A percentile compares a stretch with the other conserved stretches of the same genome.
These are phyloP conservation scores for Ageneiosus marmoratus DNA, from an alignment of 2,113 vertebrate species.

Conservation along the genomic window DNA sequence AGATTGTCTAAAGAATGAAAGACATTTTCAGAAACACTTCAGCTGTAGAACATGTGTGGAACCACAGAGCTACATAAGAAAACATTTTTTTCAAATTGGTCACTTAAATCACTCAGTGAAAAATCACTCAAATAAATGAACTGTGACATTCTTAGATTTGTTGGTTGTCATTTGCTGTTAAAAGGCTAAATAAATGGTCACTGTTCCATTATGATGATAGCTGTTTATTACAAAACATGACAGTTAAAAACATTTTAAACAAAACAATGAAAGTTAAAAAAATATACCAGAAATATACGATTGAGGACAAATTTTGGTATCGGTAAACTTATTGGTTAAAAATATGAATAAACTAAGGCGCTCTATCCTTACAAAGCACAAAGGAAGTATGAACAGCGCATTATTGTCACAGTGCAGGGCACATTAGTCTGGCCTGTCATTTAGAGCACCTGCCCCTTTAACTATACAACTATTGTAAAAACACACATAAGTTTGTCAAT, in stretches of 20 bases:
- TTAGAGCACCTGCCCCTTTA: background rate
- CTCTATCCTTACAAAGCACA: slow-evolving; percentile 4
- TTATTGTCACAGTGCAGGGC: background rate
- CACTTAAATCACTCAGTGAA: background rate
- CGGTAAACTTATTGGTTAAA: slow-evolving; percentile 2
- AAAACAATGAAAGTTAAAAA: slow-evolving; percentile 33
- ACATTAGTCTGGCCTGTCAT: background rate
- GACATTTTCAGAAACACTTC: slow-evolving; percentile 31
- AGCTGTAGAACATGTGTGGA: background rate
- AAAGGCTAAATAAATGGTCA: slow-evolving; percentile 1
- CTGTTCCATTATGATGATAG: slow-evolving; percentile 16
- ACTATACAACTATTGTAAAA: slow-evolving; percentile 1
- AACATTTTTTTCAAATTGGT: no score
- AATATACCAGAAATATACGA: slow-evolving; percentile 24
- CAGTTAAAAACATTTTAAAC: slow-evolving; percentile 17
- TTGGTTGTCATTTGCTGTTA: background rate
- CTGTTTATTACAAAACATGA: slow-evolving; percentile 52
- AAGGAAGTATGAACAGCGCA: background rate
- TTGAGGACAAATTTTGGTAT: slow-evolving; percentile 26
- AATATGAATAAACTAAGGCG: background rate
- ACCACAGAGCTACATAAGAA: background rate
- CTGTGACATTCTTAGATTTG: background rate
- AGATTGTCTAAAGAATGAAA: background rate
- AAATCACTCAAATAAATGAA: background rate
- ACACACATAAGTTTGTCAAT: background rate